Evolutionary conservation across 2,113 vertebrate species (phyloP), one percentile per base, ranked within the genome.

Genomic region (Dipodomys ordii): DNA sequence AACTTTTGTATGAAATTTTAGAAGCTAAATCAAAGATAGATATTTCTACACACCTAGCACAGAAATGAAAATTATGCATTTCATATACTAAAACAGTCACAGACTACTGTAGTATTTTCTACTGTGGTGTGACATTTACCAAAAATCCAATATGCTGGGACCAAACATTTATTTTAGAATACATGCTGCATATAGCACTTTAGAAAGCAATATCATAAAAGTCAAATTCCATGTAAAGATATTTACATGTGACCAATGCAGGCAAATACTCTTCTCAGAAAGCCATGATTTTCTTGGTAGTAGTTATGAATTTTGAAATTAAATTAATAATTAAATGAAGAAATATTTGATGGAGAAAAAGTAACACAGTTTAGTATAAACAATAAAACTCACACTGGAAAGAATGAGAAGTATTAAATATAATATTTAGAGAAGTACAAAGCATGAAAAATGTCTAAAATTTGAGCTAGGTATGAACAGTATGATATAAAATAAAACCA

Each of bases 161-260:
- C 71, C 73, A 91, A 91, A 93, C 53, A 91, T 96, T 95, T 94
- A 94, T 96, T 94, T 96, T 94, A 94, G 46, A 94, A 92, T 91
- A 81, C 1, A 19, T 87, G n/a, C 85, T 95, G 20, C 67, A 92
- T 82, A 80, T 76, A 92, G 49, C n/a, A 94, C 11, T 85, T 91
- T 83, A 80, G 23, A 94, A 86, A 88, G 68, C 57, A 85, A 86
- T 92, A 92, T 94, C 83, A 90, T 12, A 69, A 95, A 96, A 94
- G 62, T 88, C 71, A 95, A 80, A 85, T 20, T 92, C 27, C 74
- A 13, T 67, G 46, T 30, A 91, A 78, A 93, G 64, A 95, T 91
- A 92, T 71, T 83, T 96, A 27, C 68, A 91, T 67, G 15, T 65
- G 6, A 53, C 6, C 62, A 91, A 2, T 91, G 53, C 67, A 92